These are phyloP conservation scores for Halcyon malimbica DNA, from an alignment of 2,113 vertebrate genomes.

Conservation along the genomic window DNA sequence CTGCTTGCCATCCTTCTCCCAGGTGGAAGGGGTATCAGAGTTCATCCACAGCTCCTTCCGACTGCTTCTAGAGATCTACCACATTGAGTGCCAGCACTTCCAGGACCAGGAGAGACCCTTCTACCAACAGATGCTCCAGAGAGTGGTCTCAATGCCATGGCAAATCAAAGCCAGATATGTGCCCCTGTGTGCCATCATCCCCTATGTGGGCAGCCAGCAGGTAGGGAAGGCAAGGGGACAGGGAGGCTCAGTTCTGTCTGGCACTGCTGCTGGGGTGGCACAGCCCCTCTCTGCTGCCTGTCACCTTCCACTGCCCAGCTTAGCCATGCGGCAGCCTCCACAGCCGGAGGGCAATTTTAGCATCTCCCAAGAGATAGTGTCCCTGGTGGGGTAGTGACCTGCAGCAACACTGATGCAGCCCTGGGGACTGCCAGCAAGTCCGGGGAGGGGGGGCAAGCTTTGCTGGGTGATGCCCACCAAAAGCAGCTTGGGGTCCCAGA, in stretches of 20 bases:
- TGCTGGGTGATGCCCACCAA: background rate
- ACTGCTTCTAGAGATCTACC: constrained; percentile 82
- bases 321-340: background rate
- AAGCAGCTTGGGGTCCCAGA: background rate
- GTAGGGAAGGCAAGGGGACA: constrained; percentile 13
- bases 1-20: background rate
- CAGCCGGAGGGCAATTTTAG: background rate
- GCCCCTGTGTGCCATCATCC: constrained; percentile 80
- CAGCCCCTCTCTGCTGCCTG: background rate
- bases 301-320: background rate
- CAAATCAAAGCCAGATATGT: constrained; percentile 84
- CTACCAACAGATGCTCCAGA: constrained; percentile 73
- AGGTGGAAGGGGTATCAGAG: constrained; percentile 87
- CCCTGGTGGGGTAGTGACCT: background rate
- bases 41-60: constrained; percentile 77
- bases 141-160: constrained; percentile 79
- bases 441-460: background rate
- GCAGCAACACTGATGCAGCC: background rate
- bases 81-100: constrained; percentile 79
- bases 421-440: background rate
- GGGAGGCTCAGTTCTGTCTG: background rate
- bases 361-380: background rate
- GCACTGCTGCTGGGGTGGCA: background rate
- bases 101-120: constrained; percentile 70
- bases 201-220: constrained; percentile 80